These are phyloP conservation scores for Calliopum simillimum DNA, from an alignment of 2,888 invertebrate species.

Conservation along the genomic window DNA sequence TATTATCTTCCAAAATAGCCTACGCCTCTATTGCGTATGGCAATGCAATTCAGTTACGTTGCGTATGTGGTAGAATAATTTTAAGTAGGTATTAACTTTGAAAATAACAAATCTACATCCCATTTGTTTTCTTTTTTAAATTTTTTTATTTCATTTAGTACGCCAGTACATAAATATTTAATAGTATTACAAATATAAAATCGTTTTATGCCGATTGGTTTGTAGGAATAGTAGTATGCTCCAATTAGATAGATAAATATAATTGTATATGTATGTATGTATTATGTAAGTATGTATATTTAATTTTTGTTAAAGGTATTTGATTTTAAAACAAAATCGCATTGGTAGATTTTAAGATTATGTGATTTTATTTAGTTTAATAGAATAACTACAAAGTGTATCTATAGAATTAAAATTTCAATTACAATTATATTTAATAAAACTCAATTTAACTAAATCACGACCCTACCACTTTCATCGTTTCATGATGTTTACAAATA, in stretches of 20 bases:
- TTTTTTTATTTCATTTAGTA: conserved; percentile 28
- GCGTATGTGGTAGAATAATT: no score
- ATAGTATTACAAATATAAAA: conserved; percentile 29
- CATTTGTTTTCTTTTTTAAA: neutral
- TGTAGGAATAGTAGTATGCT: conserved; percentile 27
- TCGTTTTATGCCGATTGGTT: conserved; percentile 5
- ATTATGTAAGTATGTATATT: no score
- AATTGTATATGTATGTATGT: neutral
- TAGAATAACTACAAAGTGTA: no score
- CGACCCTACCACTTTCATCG: conserved; percentile 3
- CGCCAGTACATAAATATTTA: conserved; percentile 22
- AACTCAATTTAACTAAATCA: conserved; percentile 31
- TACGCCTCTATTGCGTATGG: no score
- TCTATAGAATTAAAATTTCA: neutral
- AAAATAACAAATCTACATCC: no score
- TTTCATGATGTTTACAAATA: neutral
- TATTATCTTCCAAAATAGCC: no score
- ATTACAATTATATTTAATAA: neutral
- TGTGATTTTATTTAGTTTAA: no score
- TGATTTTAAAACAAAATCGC: neutral
- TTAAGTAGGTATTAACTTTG: no score
- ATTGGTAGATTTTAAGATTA: no score
- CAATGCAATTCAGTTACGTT: no score
- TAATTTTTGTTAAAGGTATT: neutral
- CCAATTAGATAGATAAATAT: conserved; percentile 28